These are phyloP conservation scores for Oxygymnocypris stewartii DNA, from an alignment of 2,113 vertebrate genomes.

Conservation along the genomic window DNA sequence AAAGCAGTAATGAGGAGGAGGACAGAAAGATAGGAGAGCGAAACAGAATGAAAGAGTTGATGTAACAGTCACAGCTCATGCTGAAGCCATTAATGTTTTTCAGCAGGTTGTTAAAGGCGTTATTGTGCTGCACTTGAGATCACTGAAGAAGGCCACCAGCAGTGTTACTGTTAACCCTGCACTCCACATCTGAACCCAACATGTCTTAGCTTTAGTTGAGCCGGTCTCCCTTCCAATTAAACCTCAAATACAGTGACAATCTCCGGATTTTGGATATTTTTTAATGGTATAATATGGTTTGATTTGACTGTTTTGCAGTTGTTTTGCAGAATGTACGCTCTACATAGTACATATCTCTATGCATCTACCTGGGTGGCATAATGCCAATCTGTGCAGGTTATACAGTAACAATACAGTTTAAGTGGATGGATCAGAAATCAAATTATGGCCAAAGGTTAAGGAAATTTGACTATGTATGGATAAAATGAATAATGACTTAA, in stretches of 20 bases:
- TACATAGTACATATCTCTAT: neutral
- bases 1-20: slow-evolving; percentile 5
- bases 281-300: neutral
- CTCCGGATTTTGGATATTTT: neutral
- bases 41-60: neutral
- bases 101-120: slow-evolving; percentile 30
- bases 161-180: slow-evolving; percentile 25
- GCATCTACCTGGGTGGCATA: neutral
- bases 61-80: slow-evolving; percentile 15
- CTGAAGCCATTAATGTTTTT: slow-evolving; percentile 36
- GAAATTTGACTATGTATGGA: no score
- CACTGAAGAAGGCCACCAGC: neutral
- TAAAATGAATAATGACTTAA: no score
- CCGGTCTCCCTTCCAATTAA: slow-evolving; percentile 24
- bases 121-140: slow-evolving; percentile 42
- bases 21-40: neutral
- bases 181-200: slow-evolving; percentile 28
- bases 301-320: neutral
- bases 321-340: neutral
- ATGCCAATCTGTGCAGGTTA: neutral
- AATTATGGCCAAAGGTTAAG: no score
- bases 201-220: neutral
- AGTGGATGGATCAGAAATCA: no score
- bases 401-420: no score
- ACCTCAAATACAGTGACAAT: slow-evolving; percentile 8